Percentiles rank a stretch among this genome's conserved stretches.
These are phyloP conservation scores for Epizoanthus ramosus DNA, from an alignment of 92 coral and sea anemone genomes.

Conservation along the genomic window DNA sequence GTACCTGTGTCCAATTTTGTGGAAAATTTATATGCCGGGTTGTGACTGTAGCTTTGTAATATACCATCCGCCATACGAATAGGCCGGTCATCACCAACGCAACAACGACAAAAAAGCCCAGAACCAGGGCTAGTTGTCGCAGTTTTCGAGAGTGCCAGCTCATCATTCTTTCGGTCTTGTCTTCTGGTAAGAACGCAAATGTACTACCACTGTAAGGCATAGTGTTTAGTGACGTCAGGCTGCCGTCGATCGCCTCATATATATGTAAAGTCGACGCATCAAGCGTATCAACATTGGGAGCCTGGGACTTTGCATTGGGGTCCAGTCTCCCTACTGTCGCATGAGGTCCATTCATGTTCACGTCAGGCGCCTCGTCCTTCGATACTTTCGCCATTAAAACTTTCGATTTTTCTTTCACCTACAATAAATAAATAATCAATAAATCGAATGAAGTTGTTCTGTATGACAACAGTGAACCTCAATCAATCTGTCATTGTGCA, in stretches of 20 bases:
- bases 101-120: slow-evolving; percentile 70
- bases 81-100: slow-evolving; percentile 87
- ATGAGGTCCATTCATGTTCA: slow-evolving; percentile 11
- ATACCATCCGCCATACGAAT: slow-evolving; percentile 79
- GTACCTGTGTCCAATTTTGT: slow-evolving; percentile 30
- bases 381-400: neutral
- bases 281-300: slow-evolving; percentile 38
- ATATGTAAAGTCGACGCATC: slow-evolving; percentile 46
- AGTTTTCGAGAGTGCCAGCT: slow-evolving; percentile 69
- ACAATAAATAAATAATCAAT: neutral
- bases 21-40: neutral
- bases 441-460: no score
- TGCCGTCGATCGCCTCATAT: slow-evolving; percentile 50
- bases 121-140: slow-evolving; percentile 52
- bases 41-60: neutral
- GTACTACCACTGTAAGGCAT: slow-evolving; percentile 54
- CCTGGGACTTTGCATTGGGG: slow-evolving; percentile 45
- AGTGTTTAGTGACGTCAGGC: slow-evolving; percentile 63
- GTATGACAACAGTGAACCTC: no score
- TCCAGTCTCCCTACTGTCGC: slow-evolving; percentile 19
- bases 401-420: neutral
- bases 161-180: slow-evolving; percentile 62
- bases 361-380: neutral
- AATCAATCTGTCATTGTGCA: no score
- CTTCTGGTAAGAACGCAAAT: slow-evolving; percentile 64